These are phyloP conservation scores for Malaclemys terrapin DNA, from an alignment of 2,113 vertebrate species.

Conservation along the genomic window DNA sequence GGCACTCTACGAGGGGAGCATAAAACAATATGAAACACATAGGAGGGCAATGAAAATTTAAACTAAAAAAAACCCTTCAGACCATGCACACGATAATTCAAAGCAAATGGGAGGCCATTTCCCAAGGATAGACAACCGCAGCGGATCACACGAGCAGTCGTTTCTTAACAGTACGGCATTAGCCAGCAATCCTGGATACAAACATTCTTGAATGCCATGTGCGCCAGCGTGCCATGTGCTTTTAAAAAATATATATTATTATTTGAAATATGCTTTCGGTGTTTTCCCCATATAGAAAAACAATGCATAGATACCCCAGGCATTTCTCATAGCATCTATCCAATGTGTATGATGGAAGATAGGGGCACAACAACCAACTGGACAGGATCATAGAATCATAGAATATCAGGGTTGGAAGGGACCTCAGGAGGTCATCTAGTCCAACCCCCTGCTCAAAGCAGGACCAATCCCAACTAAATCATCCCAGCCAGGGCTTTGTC, in stretches of 20 bases:
- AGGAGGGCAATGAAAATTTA: neutral
- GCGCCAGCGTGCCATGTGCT: neutral
- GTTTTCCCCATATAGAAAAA: neutral
- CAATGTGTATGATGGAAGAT: neutral
- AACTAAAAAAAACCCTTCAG: rapidly evolving
- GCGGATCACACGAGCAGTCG: neutral
- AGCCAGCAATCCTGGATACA: neutral
- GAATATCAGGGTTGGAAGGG: too few relatives aligned
- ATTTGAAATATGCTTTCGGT: neutral
- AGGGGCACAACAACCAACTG: conserved; percentile 3
- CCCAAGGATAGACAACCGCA: neutral
- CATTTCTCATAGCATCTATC: conserved; percentile 37
- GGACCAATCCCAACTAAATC: too few relatives aligned
- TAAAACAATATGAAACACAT: conserved; percentile 64
- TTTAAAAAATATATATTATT: neutral
- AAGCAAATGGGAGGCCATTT: conserved; percentile 56
- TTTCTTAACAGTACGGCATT: neutral
- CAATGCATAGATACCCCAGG: neutral
- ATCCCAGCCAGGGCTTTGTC: too few relatives aligned
- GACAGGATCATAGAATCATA: neutral
- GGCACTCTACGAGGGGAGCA: conserved; percentile 22
- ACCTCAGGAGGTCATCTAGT: too few relatives aligned
- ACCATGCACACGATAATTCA: conserved; percentile 29
- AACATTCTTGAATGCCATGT: neutral
- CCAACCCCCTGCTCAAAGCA: too few relatives aligned